phyloP scores from a whole-genome alignment of 2,888 invertebrate species.

The Ferrisia virgata region DNA sequence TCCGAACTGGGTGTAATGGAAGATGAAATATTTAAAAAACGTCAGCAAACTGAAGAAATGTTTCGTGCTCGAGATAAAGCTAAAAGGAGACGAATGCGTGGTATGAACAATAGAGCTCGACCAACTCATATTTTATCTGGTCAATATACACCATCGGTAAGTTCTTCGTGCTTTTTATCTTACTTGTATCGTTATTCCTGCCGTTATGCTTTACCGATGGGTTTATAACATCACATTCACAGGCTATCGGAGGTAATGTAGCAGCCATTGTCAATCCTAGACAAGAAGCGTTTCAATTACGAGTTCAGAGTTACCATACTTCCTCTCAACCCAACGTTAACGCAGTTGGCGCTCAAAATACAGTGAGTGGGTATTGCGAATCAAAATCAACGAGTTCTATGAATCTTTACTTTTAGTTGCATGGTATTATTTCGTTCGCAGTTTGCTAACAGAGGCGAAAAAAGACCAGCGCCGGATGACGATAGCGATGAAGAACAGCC shows the following conservation, averaged over 20 bases:
- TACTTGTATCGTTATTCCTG: too few relatives aligned
- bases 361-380: neutral
- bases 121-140: constrained; percentile 71
- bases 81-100: constrained; percentile 60
- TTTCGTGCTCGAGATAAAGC: constrained; percentile 76
- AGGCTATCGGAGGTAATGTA: constrained; percentile 56
- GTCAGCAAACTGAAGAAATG: constrained; percentile 80
- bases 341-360: neutral
- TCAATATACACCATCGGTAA: constrained; percentile 74
- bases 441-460: constrained; percentile 34
- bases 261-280: constrained; percentile 66
- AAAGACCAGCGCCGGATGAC: constrained; percentile 46
- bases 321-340: neutral
- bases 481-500: constrained; percentile 53
- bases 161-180: constrained; percentile 4
- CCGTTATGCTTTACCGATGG: too few relatives aligned
- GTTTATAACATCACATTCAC: neutral
- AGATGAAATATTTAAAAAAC: constrained; percentile 92
- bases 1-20: constrained; percentile 88
- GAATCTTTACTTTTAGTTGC: neutral
- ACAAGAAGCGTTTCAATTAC: constrained; percentile 71
- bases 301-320: constrained; percentile 55
- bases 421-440: too few relatives aligned
- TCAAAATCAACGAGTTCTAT: neutral
- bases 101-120: constrained; percentile 56